Percentiles rank a stretch among this genome's conserved stretches.
These are phyloP conservation scores for Falcunculus frontatus DNA, from an alignment of 2,113 vertebrate genomes.

Conservation along the genomic window DNA sequence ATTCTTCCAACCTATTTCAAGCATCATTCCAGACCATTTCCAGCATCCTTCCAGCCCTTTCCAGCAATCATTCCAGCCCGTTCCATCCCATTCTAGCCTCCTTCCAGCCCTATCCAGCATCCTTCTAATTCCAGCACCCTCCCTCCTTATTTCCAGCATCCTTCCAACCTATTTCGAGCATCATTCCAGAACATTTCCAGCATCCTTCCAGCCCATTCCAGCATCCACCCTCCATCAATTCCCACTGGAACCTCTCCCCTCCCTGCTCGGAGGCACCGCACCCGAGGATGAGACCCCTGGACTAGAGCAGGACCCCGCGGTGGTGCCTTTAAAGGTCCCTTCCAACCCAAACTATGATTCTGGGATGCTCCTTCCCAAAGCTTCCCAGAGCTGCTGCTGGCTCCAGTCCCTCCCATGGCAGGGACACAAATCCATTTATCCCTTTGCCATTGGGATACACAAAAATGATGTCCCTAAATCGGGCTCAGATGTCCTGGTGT, in stretches of 20 bases:
- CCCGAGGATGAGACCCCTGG: not conserved
- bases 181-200: not conserved
- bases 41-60: not conserved
- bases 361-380: not conserved
- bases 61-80: not conserved
- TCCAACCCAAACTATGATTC: not conserved
- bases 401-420: accelerated
- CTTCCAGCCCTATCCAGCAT: too few species aligned
- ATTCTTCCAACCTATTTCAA: not conserved
- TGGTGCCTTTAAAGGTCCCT: not conserved
- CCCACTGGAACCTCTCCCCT: not conserved
- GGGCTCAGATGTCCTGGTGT: accelerated
- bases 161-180: not conserved
- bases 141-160: too few species aligned
- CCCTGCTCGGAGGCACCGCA: accelerated
- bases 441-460: accelerated
- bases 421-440: not conserved
- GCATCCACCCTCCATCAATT: not conserved
- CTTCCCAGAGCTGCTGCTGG: not conserved
- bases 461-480: accelerated
- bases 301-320: accelerated
- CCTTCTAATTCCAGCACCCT: not conserved
- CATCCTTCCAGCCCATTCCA: not conserved
- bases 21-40: too few species aligned
- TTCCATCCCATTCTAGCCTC: not conserved